Evolutionary conservation across 1,140 invertebrate genomes (phyloP), one percentile per base, ranked within the genome.

Genomic region (Manduca sexta): DNA sequence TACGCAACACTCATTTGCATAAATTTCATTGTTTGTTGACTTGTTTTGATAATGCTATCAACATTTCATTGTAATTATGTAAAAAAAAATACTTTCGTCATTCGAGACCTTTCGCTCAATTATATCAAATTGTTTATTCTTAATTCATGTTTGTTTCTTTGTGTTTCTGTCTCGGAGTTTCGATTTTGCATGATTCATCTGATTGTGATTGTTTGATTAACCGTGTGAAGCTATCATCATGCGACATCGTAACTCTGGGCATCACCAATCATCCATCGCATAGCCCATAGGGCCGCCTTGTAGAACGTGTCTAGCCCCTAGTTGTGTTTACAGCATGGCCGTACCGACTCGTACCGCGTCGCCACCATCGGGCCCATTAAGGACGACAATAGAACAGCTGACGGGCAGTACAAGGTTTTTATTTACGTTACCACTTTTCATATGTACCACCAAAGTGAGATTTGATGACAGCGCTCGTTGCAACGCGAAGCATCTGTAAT

Each of bases 321-420:
- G 84, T 86, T 87, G 76, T 86, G 74, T 86, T 93, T 92, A 66
- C 92, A 96, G 94, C 94, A 95, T 91, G 94, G 93, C 86, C 93
- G 95, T 75, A 91, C 94, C 83, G 95, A 97, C 88, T 97, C 95
- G 70, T 97, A 97, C 90, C 92, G 95, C 84, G 93, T 95, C 83
- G 96, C 96, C 60, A 97, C 95, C 67, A 92, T 95, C 86, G 92
- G 94, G 61, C 89, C 92, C 83, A 90, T 94, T 86, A 93, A 93
- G 88, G 95, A 97, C 86, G 95, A 97, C 91, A 96, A 96, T 91
- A 93, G 92, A 90, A 96, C 95, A 58, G 93, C 94, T 62, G 94
- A 97, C 89, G 95, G 95, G 84, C 93, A 93, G 90, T 92, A 92
- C 80, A 97, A 96, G 94, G 95, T 95, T 84, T 88, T 76, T 81